phyloP scores from a whole-genome alignment of 1,140 invertebrate species.

The Lepidotrigona ventralis region DNA sequence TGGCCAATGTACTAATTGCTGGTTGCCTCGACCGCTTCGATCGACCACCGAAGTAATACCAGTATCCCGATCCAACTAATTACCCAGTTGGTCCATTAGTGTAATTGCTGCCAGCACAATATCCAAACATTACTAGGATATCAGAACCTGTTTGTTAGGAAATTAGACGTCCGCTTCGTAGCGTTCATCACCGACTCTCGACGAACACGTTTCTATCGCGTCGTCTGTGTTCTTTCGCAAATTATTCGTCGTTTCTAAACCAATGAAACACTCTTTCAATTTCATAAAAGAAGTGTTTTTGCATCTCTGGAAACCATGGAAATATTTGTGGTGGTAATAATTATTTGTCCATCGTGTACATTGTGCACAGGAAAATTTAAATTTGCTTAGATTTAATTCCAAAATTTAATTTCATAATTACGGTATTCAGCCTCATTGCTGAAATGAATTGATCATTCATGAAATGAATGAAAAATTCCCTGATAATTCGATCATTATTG shows the following conservation, averaged over 20 bases:
- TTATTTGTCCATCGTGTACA: no score
- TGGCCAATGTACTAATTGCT: constrained; percentile 38
- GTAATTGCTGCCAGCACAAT: constrained; percentile 43
- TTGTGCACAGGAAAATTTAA: no score
- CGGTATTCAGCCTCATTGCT: no score
- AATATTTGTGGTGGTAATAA: no score
- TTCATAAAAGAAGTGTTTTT: background rate
- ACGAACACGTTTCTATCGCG: background rate
- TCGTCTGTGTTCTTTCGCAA: background rate
- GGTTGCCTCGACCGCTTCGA: constrained; percentile 24
- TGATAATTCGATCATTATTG: no score
- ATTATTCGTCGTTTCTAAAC: background rate
- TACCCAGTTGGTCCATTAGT: constrained; percentile 43
- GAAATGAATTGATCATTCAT: no score
- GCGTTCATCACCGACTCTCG: background rate
- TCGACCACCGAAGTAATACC: constrained; percentile 38
- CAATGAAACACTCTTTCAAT: no score
- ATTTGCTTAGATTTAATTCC: no score
- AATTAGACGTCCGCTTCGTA: constrained; percentile 23
- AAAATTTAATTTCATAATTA: no score
- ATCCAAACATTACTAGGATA: constrained; percentile 46
- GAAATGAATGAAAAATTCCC: no score
- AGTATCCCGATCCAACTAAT: constrained; percentile 45
- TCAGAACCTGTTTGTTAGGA: constrained; percentile 26
- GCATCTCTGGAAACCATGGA: no score